Conservation (phyloP, 2,113 vertebrate genomes). For the Onychostruthus taczanowskii region DNA sequence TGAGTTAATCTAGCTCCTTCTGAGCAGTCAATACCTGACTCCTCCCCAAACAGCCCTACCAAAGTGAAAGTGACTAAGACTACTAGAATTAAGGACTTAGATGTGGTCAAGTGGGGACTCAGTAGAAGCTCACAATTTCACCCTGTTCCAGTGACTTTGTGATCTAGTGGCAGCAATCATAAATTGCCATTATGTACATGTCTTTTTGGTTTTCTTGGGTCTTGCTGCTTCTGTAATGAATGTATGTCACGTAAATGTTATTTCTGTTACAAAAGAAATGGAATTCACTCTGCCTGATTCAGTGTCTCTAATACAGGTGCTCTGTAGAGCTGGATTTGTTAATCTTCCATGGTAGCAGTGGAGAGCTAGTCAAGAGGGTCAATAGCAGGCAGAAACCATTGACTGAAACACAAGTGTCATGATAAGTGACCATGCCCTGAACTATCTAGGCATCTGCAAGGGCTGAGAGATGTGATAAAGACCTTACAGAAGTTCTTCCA, state of each 20-base stretch:
- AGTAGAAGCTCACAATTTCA: neutral
- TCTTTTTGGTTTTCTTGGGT: conserved; percentile 7
- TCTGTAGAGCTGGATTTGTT: neutral
- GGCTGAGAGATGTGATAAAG: neutral
- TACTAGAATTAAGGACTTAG: neutral
- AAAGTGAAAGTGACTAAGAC: neutral
- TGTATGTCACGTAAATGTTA: conserved; percentile 10
- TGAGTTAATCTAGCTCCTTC: neutral
- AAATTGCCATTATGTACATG: neutral
- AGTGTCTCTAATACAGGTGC: neutral
- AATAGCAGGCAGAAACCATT: neutral
- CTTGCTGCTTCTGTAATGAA: conserved; percentile 19
- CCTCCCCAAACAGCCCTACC: neutral
- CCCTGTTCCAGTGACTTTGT: neutral
- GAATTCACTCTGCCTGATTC: neutral
- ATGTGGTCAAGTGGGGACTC: neutral
- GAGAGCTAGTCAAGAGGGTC: neutral
- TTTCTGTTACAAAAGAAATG: neutral
- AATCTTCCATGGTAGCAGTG: neutral
- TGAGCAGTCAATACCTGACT: neutral
- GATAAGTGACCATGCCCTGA: neutral
- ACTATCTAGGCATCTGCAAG: neutral
- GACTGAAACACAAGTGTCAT: neutral
- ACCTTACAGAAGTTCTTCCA: neutral
- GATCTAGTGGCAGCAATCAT: neutral